phyloP scores from a whole-genome alignment of 2,888 invertebrate genomes.

The Stictocephala bisonia region DNA sequence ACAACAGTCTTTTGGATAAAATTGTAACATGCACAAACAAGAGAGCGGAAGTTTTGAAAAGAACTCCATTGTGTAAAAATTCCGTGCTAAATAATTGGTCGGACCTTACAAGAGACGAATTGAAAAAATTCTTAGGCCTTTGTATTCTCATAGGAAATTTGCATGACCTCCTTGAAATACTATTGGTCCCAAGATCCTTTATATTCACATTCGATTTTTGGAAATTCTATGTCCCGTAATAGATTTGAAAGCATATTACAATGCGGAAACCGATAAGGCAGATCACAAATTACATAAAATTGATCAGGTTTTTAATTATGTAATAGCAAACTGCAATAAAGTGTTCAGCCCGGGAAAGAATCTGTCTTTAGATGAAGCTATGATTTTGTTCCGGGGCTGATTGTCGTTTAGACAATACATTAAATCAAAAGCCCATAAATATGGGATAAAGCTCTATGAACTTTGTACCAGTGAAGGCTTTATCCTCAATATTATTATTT shows the following conservation, averaged over 20 bases:
- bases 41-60: slow-evolving; percentile 15
- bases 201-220: slow-evolving; percentile 17
- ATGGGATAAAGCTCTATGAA: slow-evolving; percentile 35
- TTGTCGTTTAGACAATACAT: slow-evolving; percentile 30
- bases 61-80: slow-evolving; percentile 9
- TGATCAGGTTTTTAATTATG: slow-evolving; percentile 22
- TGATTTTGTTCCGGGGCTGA: slow-evolving; percentile 6
- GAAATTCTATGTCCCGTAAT: slow-evolving; percentile 18
- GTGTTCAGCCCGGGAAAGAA: slow-evolving; percentile 24
- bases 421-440: slow-evolving; percentile 27
- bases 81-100: slow-evolving; percentile 21
- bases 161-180: slow-evolving; percentile 18
- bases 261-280: slow-evolving; percentile 4
- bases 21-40: slow-evolving; percentile 27
- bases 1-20: slow-evolving; percentile 32
- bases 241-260: slow-evolving; percentile 33
- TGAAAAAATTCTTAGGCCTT: slow-evolving; percentile 27
- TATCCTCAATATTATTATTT: slow-evolving; percentile 26
- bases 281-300: slow-evolving; percentile 28
- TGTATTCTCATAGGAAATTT: slow-evolving; percentile 26
- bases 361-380: slow-evolving; percentile 18
- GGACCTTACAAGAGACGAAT: slow-evolving; percentile 15
- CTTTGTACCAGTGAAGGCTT: slow-evolving; percentile 20
- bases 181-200: slow-evolving; percentile 28
- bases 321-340: slow-evolving; percentile 17